These are phyloP conservation scores for Myotis daubentonii DNA, from an alignment of 2,797 vertebrate genomes.

Conservation along the genomic window DNA sequence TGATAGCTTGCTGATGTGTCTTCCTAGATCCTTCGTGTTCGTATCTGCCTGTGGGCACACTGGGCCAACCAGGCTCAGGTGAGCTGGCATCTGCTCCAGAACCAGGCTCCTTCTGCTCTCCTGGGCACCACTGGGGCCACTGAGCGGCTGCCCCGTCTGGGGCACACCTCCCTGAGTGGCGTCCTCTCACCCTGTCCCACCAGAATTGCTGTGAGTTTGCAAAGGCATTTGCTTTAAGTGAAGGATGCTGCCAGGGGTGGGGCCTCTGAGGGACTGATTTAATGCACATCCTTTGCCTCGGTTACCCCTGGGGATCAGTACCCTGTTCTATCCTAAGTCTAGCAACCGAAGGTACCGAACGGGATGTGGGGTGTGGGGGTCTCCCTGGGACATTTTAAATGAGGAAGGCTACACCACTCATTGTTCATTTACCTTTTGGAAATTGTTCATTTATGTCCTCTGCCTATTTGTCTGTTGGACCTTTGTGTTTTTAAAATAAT, in stretches of 20 bases:
- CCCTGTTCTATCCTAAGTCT: background rate
- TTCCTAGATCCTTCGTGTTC: background rate
- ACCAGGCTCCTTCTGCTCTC: background rate
- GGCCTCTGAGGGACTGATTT: conserved; percentile 53
- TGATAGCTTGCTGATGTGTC: background rate
- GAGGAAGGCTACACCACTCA: background rate
- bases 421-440: background rate
- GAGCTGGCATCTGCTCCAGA: background rate
- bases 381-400: background rate
- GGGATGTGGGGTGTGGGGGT: background rate
- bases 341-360: background rate
- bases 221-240: background rate
- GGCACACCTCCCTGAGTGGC: accelerated
- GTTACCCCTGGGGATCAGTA: background rate
- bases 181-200: background rate
- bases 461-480: conserved; percentile 1
- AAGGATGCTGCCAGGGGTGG: background rate
- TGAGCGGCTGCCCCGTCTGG: accelerated
- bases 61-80: background rate
- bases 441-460: background rate
- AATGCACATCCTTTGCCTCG: background rate
- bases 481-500: background rate
- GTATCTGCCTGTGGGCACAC: background rate
- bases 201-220: background rate
- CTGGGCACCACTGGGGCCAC: background rate